phyloP scores from a whole-genome alignment of 1,140 invertebrate genomes.

The Drosophila pachea region DNA sequence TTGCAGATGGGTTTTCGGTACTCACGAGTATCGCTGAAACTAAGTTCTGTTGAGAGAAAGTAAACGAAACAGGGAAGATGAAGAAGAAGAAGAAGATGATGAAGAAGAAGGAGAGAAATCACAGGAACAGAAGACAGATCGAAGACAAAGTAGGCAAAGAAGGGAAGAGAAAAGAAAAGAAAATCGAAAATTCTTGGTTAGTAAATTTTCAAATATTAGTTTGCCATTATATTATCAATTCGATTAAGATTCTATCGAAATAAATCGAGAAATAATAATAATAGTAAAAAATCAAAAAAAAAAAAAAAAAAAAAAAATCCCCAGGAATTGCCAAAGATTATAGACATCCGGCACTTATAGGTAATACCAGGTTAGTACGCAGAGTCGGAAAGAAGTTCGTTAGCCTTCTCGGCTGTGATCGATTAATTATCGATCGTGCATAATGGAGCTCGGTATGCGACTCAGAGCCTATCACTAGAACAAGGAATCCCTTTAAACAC shows the following conservation, averaged over 20 bases:
- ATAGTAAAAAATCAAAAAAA: constrained; percentile 5
- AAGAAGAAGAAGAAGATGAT: constrained; percentile 34
- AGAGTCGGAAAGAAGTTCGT: too few species aligned
- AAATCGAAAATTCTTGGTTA: constrained; percentile 21
- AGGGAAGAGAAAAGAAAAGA: constrained; percentile 40
- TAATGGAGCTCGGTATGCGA: too few species aligned
- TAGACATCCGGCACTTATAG: too few species aligned
- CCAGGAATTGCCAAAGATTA: too few species aligned
- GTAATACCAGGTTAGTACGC: too few species aligned
- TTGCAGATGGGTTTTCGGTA: constrained; percentile 48
- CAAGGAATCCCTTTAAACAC: too few species aligned
- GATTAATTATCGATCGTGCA: too few species aligned
- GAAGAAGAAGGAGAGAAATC: neutral
- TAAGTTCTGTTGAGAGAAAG: constrained; percentile 72
- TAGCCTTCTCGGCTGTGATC: too few species aligned
- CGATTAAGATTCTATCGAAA: constrained; percentile 2
- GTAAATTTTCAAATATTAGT: constrained; percentile 22
- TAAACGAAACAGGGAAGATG: constrained; percentile 9
- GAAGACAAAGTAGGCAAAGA: constrained; percentile 23
- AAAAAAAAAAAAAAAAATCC: neutral
- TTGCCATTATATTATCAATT: constrained; percentile 6
- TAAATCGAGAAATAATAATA: too few species aligned
- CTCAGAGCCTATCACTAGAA: too few species aligned
- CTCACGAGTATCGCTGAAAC: constrained; percentile 79
- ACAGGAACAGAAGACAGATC: constrained; percentile 40